Evolutionary conservation across 2,113 vertebrate genomes (phyloP), one percentile per base, ranked within the genome.

Genomic region (Epinephelus cyanopodus): DNA sequence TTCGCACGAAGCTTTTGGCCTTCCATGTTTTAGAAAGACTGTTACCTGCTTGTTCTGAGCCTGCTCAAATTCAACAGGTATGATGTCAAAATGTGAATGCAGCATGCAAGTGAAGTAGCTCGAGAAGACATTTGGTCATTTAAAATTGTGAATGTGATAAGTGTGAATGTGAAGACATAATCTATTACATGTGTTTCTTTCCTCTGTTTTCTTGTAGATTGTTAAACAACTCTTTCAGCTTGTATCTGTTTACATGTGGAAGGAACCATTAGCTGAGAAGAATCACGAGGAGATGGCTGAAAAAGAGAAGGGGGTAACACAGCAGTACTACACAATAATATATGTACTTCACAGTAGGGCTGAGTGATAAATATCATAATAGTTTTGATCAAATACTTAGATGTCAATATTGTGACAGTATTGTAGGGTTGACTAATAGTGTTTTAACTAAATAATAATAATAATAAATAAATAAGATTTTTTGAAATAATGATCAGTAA

Each of bases 231-330:
- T 96, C 19, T 96, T 96, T 79, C 92, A 93, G 69, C 92, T 96
- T 21, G 85, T 96, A 75, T 95, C 95, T 82, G 71, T 92, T 39
- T 96, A 90, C 74, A 96, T 96, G 96, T 96, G 96, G 96, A 95
- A 96, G 81, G 94, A 96, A 67, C 94, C 95, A 56, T 76, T 95
- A 63, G 83, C 70, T 10, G 87, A 90, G 48, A 91, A 45, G 61
- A 91, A 77, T 74, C 74, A 66, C 1, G 93, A 93, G 23, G 92
- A 93, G 48, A 69, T 13, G 0, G 2, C 77, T 27, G 93, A 93
- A 69, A 92, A 84, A 66, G 67, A 91, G 14, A 86, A 81, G 17
- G 85, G 62, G 95, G 95, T 96, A 93, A 74, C 15, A 60, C 25
- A 48, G 39, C 29, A 50, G 14, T 66, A 14, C 27, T 48, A 67